phyloP scores from a whole-genome alignment of 2,888 invertebrate genomes.

The Erebia ligea region DNA sequence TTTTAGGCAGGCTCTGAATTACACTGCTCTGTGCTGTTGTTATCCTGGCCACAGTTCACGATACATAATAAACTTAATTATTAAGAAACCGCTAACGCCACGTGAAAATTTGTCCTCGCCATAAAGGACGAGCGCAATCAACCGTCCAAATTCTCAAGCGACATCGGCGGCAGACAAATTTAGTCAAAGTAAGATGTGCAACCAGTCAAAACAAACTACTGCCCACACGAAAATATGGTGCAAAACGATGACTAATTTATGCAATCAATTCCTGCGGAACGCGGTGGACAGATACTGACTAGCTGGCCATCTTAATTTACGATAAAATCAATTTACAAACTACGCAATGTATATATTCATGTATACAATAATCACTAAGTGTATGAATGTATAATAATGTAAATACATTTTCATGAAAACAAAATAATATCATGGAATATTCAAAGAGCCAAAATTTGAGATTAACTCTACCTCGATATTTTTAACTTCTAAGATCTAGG shows the following conservation, averaged over 20 bases:
- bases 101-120: conserved; percentile 68
- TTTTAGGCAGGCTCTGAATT: conserved; percentile 82
- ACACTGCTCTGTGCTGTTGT: conserved; percentile 80
- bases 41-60: conserved; percentile 81
- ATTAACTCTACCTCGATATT: conserved; percentile 83
- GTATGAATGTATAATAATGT: conserved; percentile 80
- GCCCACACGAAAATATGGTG: conserved; percentile 59
- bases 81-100: conserved; percentile 70
- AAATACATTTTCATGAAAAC: conserved; percentile 83
- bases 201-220: conserved; percentile 66
- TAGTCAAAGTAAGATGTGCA: conserved; percentile 81
- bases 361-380: conserved; percentile 81
- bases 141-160: conserved; percentile 66
- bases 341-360: conserved; percentile 83
- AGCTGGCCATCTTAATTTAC: conserved; percentile 79
- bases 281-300: conserved; percentile 61
- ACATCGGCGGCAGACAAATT: conserved; percentile 69
- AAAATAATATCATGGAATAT: conserved; percentile 83
- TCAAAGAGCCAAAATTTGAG: conserved; percentile 84
- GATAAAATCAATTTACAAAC: conserved; percentile 82
- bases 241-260: conserved; percentile 48
- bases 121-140: conserved; percentile 60
- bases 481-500: conserved; percentile 84
- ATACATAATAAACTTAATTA: conserved; percentile 73
- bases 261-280: conserved; percentile 66